These are phyloP conservation scores for Hippocampus comes DNA, from an alignment of 2,113 vertebrate genomes.

Conservation along the genomic window DNA sequence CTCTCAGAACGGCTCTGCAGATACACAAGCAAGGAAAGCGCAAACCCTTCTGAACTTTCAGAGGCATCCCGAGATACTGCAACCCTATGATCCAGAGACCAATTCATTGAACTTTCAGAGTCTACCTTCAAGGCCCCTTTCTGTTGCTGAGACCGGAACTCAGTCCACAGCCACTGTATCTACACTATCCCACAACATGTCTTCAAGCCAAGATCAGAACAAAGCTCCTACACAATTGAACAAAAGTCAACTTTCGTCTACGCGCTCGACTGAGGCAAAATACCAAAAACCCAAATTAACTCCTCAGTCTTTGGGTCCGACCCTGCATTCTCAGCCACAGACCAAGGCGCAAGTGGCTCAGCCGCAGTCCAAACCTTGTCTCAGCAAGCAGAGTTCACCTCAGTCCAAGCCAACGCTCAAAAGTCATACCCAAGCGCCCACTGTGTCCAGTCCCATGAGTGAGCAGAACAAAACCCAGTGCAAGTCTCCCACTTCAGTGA, in stretches of 20 bases:
- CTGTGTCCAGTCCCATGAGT: slow-evolving; percentile 32
- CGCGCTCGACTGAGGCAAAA: slow-evolving; percentile 23
- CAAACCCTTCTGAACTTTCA: slow-evolving; percentile 84
- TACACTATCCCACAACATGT: slow-evolving; percentile 31
- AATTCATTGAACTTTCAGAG: slow-evolving; percentile 66
- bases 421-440: slow-evolving; percentile 49
- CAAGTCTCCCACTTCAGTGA: slow-evolving; percentile 56
- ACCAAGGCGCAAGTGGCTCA: slow-evolving; percentile 32
- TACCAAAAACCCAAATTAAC: slow-evolving; percentile 33
- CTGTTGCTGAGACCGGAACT: slow-evolving; percentile 52
- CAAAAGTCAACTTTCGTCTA: slow-evolving; percentile 28
- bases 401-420: slow-evolving; percentile 28
- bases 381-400: slow-evolving; percentile 41
- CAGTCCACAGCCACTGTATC: slow-evolving; percentile 55
- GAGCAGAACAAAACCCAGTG: slow-evolving; percentile 43
- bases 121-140: slow-evolving; percentile 51
- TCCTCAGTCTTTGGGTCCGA: slow-evolving; percentile 29
- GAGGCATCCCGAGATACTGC: slow-evolving; percentile 86
- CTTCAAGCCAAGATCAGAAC: slow-evolving; percentile 62
- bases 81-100: slow-evolving; percentile 87
- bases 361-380: slow-evolving; percentile 47
- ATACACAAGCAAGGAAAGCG: slow-evolving; percentile 61
- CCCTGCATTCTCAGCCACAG: slow-evolving; percentile 46
- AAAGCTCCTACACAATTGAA: slow-evolving; percentile 19
- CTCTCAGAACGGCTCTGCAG: slow-evolving; percentile 64